Base-by-base conservation (phyloP, 2,113 vertebrate species). In the Cepphus grylle region DNA sequence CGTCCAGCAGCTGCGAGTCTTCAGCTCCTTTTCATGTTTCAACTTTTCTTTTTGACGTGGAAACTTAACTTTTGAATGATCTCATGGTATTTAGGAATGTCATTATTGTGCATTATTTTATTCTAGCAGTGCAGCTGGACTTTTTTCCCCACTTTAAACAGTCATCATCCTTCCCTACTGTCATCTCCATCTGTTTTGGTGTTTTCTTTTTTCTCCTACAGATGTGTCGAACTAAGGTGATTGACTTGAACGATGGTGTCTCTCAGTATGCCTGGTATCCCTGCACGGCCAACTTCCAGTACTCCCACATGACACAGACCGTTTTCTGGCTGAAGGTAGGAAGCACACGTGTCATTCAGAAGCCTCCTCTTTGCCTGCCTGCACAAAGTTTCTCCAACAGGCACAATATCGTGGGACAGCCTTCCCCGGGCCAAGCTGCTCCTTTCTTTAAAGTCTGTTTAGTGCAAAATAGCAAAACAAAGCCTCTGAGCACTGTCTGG, bases 261-360 rank as follows among this genome's bases (percentile, higher is more conserved):
- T 99, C 99, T 47, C 99, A 99, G 95, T 99, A 99, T 0, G 99
- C 99, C 42, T 99, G 99, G 99, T 99, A 99, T 47, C 99, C 99
- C 20, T 99, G 99, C 90, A 98, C 98, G 0, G 98, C 99, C 89
- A 98, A 98, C 70, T 98, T 97, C 69, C 96, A 97, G 16, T 93
- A 98, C 53, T 96, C 95, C 66, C 98, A 98, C 94, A 96, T 98
- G 95, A 86, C 98, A 29, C 98, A 98, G 89, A 97, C 96, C 6
- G 19, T 96, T 27, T 99, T 99, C 91, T 99, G 99, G 99, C 97
- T 99, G 45, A 99, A 98, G 99, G 99, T 99, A 98, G 97, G 98
- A 78, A 30, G 25, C 15, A 9, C 27, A 30, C 15, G 1, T 20
- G 25, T 42, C 29, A 7, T 50, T 80, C 78, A 49, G 62, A 77